Conservation (phyloP, 2,113 vertebrate species). For the Elephas maximus region DNA sequence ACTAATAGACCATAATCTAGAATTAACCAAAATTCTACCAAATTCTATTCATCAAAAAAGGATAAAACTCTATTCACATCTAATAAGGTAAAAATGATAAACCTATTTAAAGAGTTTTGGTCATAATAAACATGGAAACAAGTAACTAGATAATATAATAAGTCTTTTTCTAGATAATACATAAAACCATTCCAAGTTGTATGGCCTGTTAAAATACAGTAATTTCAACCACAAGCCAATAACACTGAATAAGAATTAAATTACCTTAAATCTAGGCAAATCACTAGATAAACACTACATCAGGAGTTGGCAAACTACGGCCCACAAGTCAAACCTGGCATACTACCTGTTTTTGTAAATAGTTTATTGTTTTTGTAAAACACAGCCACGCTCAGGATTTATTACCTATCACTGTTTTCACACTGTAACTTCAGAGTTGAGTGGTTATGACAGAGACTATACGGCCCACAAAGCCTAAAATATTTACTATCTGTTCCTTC, state of each 20-base stretch:
- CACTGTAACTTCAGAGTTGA: not conserved
- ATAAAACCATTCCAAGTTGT: constrained; percentile 52
- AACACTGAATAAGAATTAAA: not conserved
- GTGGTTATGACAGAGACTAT: not conserved
- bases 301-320: not conserved
- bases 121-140: constrained; percentile 40
- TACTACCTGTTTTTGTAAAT: constrained; percentile 1
- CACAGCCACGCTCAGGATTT: not conserved
- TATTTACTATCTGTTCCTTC: constrained; percentile 1
- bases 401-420: not conserved
- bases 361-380: not conserved
- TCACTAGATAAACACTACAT: not conserved
- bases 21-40: constrained; percentile 47
- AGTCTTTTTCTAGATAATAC: constrained; percentile 40
- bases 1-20: not conserved
- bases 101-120: not conserved
- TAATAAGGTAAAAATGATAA: constrained; percentile 49
- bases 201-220: constrained; percentile 29
- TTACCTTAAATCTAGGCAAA: not conserved
- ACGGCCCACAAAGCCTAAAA: not conserved
- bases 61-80: constrained; percentile 36
- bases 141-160: constrained; percentile 38
- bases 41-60: constrained; percentile 45
- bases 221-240: not conserved
- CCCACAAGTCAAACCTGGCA: constrained; percentile 24